phyloP scores from a whole-genome alignment of 1,140 invertebrate species.

The Hyles vespertilio region DNA sequence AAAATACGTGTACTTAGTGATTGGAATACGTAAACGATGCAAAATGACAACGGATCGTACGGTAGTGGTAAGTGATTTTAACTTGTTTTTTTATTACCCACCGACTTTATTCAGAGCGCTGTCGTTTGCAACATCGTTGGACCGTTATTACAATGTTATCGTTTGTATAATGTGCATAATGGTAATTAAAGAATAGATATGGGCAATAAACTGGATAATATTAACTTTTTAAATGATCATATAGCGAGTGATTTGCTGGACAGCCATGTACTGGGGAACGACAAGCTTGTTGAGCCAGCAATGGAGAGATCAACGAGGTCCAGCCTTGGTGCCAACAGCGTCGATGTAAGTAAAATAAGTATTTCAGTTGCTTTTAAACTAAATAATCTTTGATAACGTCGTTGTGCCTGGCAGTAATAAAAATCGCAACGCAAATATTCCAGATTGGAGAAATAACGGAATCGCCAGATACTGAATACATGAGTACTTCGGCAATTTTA shows the following conservation, averaged over 20 bases:
- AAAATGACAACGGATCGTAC: slow-evolving; percentile 59
- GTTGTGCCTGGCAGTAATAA: too few relatives aligned
- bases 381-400: too few relatives aligned
- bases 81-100: slow-evolving; percentile 19
- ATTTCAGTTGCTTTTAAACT: not conserved
- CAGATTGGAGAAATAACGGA: slow-evolving; percentile 81
- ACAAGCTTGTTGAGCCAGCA: slow-evolving; percentile 48
- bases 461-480: slow-evolving; percentile 79
- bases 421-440: slow-evolving; percentile 18
- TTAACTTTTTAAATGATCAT: slow-evolving; percentile 53
- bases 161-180: slow-evolving; percentile 49
- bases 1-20: too few relatives aligned
- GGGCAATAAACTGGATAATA: slow-evolving; percentile 62
- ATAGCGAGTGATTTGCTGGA: slow-evolving; percentile 69
- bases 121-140: slow-evolving; percentile 22
- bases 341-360: slow-evolving; percentile 57
- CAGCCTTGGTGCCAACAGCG: slow-evolving; percentile 63
- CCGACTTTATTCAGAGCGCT: slow-evolving; percentile 33
- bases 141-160: slow-evolving; percentile 47
- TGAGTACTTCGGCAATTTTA: slow-evolving; percentile 85
- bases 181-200: slow-evolving; percentile 61
- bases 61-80: slow-evolving; percentile 53
- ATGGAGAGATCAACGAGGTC: slow-evolving; percentile 66
- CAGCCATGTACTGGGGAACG: slow-evolving; percentile 62
- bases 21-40: slow-evolving; percentile 36